phyloP scores from a whole-genome alignment of 1,140 invertebrate genomes.

The Penaeus japonicus region DNA sequence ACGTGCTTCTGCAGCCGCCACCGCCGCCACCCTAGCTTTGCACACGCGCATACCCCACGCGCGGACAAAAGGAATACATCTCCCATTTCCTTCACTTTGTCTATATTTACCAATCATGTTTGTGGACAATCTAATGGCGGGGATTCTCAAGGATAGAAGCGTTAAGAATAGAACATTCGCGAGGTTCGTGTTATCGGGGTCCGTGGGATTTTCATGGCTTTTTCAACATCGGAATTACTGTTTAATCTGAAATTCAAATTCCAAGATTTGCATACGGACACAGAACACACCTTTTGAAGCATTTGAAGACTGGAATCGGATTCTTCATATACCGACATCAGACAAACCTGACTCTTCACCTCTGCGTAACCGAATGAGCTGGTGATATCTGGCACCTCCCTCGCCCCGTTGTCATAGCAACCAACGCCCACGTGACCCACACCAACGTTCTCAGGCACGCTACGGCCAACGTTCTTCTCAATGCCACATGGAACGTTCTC shows the following conservation, averaged over 20 bases:
- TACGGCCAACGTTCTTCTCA: not conserved
- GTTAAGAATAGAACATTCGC: too few relatives aligned
- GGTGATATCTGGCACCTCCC: slow-evolving; percentile 20
- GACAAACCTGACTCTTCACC: not conserved
- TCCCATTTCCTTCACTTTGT: too few relatives aligned
- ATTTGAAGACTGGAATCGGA: not conserved
- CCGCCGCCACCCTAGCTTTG: not conserved
- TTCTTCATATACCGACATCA: not conserved
- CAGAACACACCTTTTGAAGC: not conserved
- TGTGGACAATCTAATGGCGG: too few relatives aligned
- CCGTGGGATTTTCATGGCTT: too few relatives aligned
- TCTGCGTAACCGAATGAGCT: not conserved
- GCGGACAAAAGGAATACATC: too few relatives aligned
- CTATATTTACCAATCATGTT: too few relatives aligned
- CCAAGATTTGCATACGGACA: too few relatives aligned
- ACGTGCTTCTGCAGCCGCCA: slow-evolving; percentile 2
- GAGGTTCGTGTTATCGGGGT: too few relatives aligned
- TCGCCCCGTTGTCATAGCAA: slow-evolving; percentile 8
- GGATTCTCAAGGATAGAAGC: too few relatives aligned
- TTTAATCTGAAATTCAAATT: too few relatives aligned
- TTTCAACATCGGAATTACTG: too few relatives aligned
- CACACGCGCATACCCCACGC: not conserved
- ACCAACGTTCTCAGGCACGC: slow-evolving; percentile 7
- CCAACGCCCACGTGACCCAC: slow-evolving; percentile 30
- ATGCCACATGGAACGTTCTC: too few relatives aligned